Conservation (phyloP, 2,797 vertebrate genomes). For the Gymnoscopelus microlampas region DNA sequence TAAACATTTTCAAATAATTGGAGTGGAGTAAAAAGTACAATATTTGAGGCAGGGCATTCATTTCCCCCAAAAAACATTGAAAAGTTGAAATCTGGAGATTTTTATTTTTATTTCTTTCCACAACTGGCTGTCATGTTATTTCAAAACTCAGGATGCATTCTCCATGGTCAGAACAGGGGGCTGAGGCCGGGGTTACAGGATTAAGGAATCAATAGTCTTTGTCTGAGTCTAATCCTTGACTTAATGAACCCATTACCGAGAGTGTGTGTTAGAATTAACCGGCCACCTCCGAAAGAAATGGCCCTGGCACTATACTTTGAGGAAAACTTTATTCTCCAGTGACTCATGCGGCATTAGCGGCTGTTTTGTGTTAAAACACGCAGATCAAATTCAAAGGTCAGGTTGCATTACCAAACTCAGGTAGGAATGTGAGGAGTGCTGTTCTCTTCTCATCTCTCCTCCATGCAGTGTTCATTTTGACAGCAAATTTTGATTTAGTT, state of each 20-base stretch:
- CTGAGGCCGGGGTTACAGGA: not conserved
- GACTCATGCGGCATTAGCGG: not conserved
- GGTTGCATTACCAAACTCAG: not conserved
- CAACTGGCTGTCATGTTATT: not conserved
- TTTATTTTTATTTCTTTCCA: too few species aligned
- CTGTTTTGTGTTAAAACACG: not conserved
- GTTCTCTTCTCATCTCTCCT: constrained; percentile 1
- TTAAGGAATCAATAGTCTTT: constrained; percentile 28
- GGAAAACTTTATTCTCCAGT: not conserved
- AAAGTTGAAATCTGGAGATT: too few species aligned
- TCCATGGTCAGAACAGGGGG: not conserved
- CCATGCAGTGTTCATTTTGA: too few species aligned
- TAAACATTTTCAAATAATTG: too few species aligned
- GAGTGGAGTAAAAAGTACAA: too few species aligned
- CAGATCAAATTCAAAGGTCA: not conserved
- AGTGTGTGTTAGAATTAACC: constrained; percentile 12
- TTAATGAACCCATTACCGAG: constrained; percentile 22
- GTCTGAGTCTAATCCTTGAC: constrained; percentile 20
- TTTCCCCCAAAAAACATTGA: too few species aligned
- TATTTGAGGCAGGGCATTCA: too few species aligned
- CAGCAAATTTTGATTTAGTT: too few species aligned
- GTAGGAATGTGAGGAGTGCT: not conserved
- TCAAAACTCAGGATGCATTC: constrained; percentile 16
- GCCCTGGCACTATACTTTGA: not conserved
- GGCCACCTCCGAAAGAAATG: constrained; percentile 1